Evolutionary conservation across 2,113 vertebrate species (phyloP), one percentile per base, ranked within the genome.

Genomic region (Acrocephalus kingi): DNA sequence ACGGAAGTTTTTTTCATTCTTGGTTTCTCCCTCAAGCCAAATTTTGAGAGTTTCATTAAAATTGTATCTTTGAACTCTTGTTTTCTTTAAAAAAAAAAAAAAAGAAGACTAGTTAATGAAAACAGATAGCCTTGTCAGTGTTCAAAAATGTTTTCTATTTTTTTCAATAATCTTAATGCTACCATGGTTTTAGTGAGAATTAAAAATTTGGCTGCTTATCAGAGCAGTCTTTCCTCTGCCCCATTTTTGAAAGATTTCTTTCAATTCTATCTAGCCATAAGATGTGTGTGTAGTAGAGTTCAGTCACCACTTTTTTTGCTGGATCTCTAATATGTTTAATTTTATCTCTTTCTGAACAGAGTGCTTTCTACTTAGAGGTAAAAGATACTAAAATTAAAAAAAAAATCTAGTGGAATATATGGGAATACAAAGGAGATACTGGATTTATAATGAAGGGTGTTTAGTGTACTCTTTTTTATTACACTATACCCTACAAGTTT

Each of bases 21-120:
- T 66, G 24, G 15, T 94, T 77, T 91, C 58, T 9, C 49, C 67
- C 81, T 95, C 63, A 89, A 93, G 68, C 55, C 19, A 93, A 27
- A 90, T 46, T 78, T 86, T 25, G 63, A 83, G 35, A 7, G 10
- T 92, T 96, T 92, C 48, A 75, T 78, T 86, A 84, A 93, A 90
- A 56, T 46, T 62, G 15, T 81, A 37, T 49, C 73, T 90, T 74
- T 84, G n/a, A 81, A 80, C 43, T 93, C 21, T 22, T 22, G 10
- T 54, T 94, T 95, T 67, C 14, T 30, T 72, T 69, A 31, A 7
- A 35, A 62, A 37, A 61, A 62, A 37, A 16, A 33, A 18, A 75
- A 82, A 87, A 54, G 37, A 41, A 31, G 15, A 13, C 37, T 68
- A 30, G 13, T 71, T 87, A 83, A 64, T 83, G 52, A 77, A 92